Evolutionary conservation across 2,113 vertebrate genomes (phyloP).

Genomic region (Pluvianellus socialis): DNA sequence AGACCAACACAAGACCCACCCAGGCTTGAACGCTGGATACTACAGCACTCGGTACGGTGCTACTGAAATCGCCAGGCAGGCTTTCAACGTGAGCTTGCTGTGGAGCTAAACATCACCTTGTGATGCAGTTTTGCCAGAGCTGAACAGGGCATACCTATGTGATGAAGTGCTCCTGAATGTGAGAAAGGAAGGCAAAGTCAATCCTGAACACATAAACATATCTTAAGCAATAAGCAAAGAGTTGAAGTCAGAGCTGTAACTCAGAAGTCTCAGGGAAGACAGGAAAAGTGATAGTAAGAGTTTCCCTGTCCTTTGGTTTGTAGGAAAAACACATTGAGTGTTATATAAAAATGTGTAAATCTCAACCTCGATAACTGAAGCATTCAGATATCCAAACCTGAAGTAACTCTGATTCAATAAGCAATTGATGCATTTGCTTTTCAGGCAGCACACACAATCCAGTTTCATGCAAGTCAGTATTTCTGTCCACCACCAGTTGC

Average conservation of each 20-base stretch:
- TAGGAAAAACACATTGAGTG: not conserved
- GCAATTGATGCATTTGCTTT: not conserved
- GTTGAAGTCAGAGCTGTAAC: not conserved
- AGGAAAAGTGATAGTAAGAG: not conserved
- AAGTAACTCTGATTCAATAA: not conserved
- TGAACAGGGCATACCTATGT: rapidly evolving
- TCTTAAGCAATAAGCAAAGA: not conserved
- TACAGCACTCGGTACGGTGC: not conserved
- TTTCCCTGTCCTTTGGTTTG: not conserved
- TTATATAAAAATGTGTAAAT: not conserved
- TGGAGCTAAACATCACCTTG: not conserved
- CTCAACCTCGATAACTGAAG: not conserved
- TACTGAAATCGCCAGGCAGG: not conserved
- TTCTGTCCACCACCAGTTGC: not conserved
- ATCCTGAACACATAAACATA: rapidly evolving
- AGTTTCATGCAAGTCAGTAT: not conserved
- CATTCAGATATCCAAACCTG: not conserved
- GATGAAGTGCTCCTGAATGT: not conserved
- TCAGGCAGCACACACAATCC: rapidly evolving
- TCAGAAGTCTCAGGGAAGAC: not conserved
- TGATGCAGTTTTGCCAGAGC: not conserved
- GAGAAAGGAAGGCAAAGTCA: not conserved
- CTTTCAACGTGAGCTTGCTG: not conserved
- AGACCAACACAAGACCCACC: not conserved
- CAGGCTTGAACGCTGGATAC: not conserved